Evolutionary conservation across 2,888 invertebrate species (phyloP), one percentile per base, ranked within the genome.

Genomic region (Hyalella azteca): DNA sequence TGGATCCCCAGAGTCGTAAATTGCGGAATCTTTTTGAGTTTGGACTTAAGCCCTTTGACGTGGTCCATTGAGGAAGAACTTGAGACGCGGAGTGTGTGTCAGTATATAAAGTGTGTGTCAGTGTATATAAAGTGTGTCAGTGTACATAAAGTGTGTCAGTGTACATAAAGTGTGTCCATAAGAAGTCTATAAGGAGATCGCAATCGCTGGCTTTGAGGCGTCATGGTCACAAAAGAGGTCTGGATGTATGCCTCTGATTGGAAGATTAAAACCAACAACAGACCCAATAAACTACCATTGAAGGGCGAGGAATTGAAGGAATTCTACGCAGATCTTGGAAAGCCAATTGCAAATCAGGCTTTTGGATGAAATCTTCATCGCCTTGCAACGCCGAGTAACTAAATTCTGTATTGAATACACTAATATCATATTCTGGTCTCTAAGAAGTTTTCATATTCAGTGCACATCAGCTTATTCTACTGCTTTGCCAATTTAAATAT

Each of bases 21-120:
- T 75, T 75, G 41, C 45, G 75, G 75, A 75, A 48, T 75, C 75
- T 45, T 75, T 66, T 66, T 66, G 66, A 66, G 66, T 66, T 66
- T 66, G 66, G 66, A 66, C 66, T 66, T 3, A 36, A 66, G 66
- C 36, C 66, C 36, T 66, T 66, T 66, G 66, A 66, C 66, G 66
- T 36, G 13, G 36, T 66, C 66, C 36, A 66, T 66, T 75, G 75
- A 48, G 41, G 48, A 41, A 75, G 75, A 75, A 41, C 50, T 49
- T 29, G 50, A 49, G 39, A 49, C 50, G 49, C 41, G 36, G 77
- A 45, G 77, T 26, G 77, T 77, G 77, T 77, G 77, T 77, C 19
- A 32, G n/a, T n/a, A n/a, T n/a, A n/a, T n/a, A n/a, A 50, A 50
- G 50, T 77, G 77, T 77, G 77, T 77, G 77, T 77, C n/a, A n/a